A percentile compares a stretch with the other conserved stretches of the same genome.
These are phyloP conservation scores for Anguilla marmorata DNA, from an alignment of 2,797 vertebrate genomes.

Conservation along the genomic window DNA sequence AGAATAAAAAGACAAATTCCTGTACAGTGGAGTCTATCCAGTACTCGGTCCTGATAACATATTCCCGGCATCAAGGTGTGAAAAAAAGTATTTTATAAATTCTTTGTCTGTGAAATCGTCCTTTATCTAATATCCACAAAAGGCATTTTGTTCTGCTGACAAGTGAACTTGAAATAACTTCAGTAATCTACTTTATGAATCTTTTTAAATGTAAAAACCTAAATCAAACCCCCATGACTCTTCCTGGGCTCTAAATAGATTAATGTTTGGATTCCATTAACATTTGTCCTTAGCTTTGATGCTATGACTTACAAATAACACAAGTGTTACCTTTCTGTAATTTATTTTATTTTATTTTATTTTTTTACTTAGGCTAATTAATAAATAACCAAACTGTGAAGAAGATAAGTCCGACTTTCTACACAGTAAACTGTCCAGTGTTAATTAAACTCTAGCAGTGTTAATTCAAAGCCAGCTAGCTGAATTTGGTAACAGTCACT, in stretches of 20 bases:
- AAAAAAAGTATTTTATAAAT: too few relatives aligned
- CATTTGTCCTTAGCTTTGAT: neutral
- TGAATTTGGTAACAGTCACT: too few relatives aligned
- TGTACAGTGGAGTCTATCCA: neutral
- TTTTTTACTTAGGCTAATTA: too few relatives aligned
- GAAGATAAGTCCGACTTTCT: too few relatives aligned
- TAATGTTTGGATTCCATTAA: constrained; percentile 5
- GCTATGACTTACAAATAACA: neutral
- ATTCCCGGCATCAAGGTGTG: neutral
- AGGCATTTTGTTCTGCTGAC: neutral
- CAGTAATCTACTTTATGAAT: neutral
- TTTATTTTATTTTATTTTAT: too few relatives aligned
- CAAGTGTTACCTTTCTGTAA: neutral
- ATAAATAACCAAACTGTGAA: too few relatives aligned
- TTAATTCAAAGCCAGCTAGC: too few relatives aligned
- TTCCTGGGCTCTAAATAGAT: neutral
- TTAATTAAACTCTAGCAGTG: too few relatives aligned
- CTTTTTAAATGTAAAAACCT: constrained; percentile 6
- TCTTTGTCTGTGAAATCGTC: neutral
- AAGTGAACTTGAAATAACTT: neutral
- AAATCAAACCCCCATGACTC: neutral
- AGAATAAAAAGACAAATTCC: neutral
- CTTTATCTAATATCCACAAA: neutral
- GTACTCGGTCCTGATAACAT: neutral
- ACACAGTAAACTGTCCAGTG: too few relatives aligned